Percentiles rank a stretch among this genome's conserved stretches.
Evolutionary conservation across 2,888 invertebrate genomes (phyloP).

Genomic region (Furcula furcula): DNA sequence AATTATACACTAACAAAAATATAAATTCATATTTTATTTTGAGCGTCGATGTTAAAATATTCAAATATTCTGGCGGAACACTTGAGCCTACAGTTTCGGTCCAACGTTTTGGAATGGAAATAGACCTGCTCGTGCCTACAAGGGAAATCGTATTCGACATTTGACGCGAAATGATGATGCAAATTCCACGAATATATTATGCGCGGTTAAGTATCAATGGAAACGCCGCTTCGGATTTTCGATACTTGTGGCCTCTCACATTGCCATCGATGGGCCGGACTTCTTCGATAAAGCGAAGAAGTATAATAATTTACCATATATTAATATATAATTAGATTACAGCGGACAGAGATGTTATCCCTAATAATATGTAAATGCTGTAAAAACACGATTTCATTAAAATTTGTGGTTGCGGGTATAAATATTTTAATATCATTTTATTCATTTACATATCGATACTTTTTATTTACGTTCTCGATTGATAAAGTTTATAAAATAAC

Average conservation of each 20-base stretch:
- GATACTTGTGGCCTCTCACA: constrained; percentile 19
- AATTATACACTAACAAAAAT: neutral
- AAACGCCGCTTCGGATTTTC: constrained; percentile 34
- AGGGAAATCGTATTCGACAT: constrained; percentile 67
- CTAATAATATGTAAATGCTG: no score
- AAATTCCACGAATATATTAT: constrained; percentile 56
- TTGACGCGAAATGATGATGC: constrained; percentile 65
- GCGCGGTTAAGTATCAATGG: constrained; percentile 59
- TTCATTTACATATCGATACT: no score
- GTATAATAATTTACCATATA: no score
- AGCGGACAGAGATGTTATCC: no score
- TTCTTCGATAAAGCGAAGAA: no score
- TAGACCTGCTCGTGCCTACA: constrained; percentile 64
- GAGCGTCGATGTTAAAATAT: constrained; percentile 65
- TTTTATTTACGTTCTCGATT: no score
- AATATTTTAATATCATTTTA: no score
- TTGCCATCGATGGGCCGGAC: constrained; percentile 14
- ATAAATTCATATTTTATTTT: constrained; percentile 32
- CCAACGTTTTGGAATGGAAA: constrained; percentile 74
- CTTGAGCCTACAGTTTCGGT: constrained; percentile 61
- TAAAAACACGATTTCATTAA: no score
- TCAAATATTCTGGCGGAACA: constrained; percentile 73
- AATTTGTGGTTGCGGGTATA: no score
- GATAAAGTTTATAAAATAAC: no score
- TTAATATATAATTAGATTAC: no score